Conservation (phyloP, 2,113 vertebrate genomes). For the Oreochromis niloticus region DNA sequence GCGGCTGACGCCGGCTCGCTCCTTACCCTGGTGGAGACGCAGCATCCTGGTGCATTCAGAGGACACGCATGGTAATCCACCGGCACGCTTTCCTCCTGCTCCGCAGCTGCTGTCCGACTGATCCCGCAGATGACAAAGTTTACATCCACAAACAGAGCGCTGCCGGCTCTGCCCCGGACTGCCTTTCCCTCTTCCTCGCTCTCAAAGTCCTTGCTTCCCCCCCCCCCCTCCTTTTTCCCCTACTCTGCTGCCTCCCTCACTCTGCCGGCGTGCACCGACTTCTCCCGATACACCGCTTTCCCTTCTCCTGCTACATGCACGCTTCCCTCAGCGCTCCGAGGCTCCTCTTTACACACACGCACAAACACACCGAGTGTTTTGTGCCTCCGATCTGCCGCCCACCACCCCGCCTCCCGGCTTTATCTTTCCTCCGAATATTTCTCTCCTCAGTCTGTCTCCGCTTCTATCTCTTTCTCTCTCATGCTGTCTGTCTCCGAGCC, state of each 20-base stretch:
- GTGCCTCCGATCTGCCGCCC: not conserved
- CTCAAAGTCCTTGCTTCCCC: not conserved
- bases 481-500: not conserved
- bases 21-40: conserved; percentile 73
- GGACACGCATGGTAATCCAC: conserved; percentile 60
- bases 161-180: not conserved
- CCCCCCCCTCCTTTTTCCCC: fast-evolving
- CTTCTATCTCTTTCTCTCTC: not conserved
- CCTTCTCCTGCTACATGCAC: conserved; percentile 13
- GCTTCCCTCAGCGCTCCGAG: conserved; percentile 24
- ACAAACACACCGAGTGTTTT: not conserved
- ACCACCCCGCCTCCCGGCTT: conserved; percentile 36
- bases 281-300: conserved; percentile 18
- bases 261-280: conserved; percentile 36
- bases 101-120: conserved; percentile 34
- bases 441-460: conserved; percentile 8
- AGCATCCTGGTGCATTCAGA: conserved; percentile 76
- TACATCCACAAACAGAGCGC: conserved; percentile 69
- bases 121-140: conserved; percentile 73
- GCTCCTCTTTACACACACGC: conserved; percentile 1
- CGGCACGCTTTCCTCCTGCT: conserved; percentile 28
- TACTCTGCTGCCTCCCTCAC: conserved; percentile 9
- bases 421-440: conserved; percentile 39
- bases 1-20: not conserved
- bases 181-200: not conserved